These are phyloP conservation scores for Dolichotis patagonum DNA, from an alignment of 2,113 vertebrate genomes.

Conservation along the genomic window DNA sequence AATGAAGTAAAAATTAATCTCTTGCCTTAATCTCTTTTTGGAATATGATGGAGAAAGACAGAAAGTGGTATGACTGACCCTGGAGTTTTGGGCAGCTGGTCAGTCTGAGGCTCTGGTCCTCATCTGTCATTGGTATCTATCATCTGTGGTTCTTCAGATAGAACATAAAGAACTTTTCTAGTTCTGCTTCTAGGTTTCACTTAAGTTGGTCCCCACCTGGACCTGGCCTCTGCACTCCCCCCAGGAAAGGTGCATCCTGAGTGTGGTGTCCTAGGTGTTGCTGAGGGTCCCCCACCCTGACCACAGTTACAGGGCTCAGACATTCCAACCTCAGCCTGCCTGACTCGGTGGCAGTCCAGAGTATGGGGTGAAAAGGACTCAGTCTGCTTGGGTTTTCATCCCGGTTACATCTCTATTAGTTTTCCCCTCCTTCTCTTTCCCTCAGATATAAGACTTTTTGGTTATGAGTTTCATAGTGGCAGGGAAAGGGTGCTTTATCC, in stretches of 20 bases:
- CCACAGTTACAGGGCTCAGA: not conserved
- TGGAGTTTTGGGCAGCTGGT: not conserved
- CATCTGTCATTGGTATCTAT: fast-evolving
- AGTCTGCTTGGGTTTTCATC: not conserved
- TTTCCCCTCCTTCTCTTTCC: not conserved
- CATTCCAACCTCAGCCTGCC: not conserved
- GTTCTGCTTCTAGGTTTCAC: not conserved
- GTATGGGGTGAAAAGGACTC: fast-evolving
- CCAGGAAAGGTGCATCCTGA: not conserved
- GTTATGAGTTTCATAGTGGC: not conserved
- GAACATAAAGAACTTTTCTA: not conserved
- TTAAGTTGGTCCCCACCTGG: not conserved
- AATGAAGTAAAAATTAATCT: not conserved
- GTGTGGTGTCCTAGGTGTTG: not conserved
- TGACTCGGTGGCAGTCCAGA: not conserved
- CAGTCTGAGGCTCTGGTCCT: not conserved
- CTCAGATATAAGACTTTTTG: not conserved
- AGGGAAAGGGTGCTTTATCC: not conserved
- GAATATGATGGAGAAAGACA: not conserved
- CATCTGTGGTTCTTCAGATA: not conserved
- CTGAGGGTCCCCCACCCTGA: not conserved
- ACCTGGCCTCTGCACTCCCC: not conserved
- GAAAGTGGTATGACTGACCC: not conserved
- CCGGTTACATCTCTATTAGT: not conserved
- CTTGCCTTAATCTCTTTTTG: not conserved